These are phyloP conservation scores for Dysidea cf. avara DNA, from an alignment of 37 sponge, comb jelly and placozoan genomes.

Conservation along the genomic window DNA sequence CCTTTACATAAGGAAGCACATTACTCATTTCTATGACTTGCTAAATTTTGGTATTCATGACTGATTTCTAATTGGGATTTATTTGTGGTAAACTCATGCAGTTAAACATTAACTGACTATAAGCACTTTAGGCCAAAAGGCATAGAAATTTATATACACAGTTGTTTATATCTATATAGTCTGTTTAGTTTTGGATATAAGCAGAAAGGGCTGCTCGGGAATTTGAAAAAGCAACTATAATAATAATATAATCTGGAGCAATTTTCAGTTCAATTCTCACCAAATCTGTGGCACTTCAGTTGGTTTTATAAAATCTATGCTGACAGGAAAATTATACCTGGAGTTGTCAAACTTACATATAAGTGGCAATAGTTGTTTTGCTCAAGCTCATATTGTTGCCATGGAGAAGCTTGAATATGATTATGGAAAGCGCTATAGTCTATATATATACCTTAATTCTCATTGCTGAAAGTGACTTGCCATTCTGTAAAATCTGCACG, in stretches of 20 bases:
- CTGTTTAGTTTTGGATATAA: no score
- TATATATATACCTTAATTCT: no score
- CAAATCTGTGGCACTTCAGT: slow-evolving; percentile 26
- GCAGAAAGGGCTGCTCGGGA: slow-evolving; percentile 93
- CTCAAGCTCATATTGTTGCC: slow-evolving; percentile 76
- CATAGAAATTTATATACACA: no score
- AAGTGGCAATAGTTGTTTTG: slow-evolving; percentile 85
- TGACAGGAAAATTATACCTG: slow-evolving; percentile 51
- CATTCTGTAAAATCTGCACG: slow-evolving; percentile 52
- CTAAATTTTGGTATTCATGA: no score
- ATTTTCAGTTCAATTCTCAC: slow-evolving; percentile 78
- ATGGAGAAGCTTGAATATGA: slow-evolving; percentile 68
- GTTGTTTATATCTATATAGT: no score
- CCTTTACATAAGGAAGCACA: no score
- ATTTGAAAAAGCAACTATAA: slow-evolving; percentile 72
- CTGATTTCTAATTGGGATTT: no score
- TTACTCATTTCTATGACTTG: no score
- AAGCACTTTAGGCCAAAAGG: no score
- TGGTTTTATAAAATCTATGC: slow-evolving; percentile 17
- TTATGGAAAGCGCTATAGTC: slow-evolving; percentile 51
- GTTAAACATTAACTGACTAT: no score
- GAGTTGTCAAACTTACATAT: slow-evolving; percentile 48
- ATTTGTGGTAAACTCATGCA: no score
- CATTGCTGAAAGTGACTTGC: slow-evolving; percentile 5
- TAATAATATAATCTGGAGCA: slow-evolving; percentile 60